These are phyloP conservation scores for Phyto melanocephala DNA, from an alignment of 2,888 invertebrate genomes.

Conservation along the genomic window DNA sequence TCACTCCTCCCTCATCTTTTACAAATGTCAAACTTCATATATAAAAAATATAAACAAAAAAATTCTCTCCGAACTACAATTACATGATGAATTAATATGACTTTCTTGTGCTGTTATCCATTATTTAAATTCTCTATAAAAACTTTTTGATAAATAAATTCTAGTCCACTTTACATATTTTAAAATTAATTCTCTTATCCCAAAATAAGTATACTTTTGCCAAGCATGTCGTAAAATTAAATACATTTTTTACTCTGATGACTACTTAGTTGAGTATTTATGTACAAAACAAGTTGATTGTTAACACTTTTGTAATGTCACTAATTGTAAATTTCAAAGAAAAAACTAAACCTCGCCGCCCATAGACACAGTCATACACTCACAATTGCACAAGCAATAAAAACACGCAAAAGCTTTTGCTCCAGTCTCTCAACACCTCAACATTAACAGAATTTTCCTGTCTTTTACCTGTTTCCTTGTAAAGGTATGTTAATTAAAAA, in stretches of 20 bases:
- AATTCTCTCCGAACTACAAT: too few species aligned
- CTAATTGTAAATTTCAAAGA: not conserved
- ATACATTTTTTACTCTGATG: not conserved
- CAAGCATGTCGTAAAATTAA: not conserved
- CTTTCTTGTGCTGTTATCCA: too few species aligned
- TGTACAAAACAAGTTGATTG: not conserved
- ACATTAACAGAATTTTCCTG: not conserved
- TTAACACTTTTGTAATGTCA: not conserved
- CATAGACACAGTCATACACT: not conserved
- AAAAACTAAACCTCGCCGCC: not conserved
- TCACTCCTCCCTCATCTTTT: too few species aligned
- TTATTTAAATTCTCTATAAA: too few species aligned
- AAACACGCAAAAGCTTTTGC: not conserved
- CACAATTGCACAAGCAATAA: not conserved
- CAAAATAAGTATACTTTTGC: too few species aligned
- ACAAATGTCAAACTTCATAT: too few species aligned
- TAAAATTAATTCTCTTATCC: too few species aligned
- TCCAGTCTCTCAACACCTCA: not conserved
- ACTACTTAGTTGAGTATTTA: not conserved
- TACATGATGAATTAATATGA: too few species aligned
- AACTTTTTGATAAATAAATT: too few species aligned
- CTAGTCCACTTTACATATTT: too few species aligned
- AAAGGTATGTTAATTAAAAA: constrained; percentile 48
- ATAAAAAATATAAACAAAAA: too few species aligned
- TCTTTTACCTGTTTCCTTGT: not conserved